These are phyloP conservation scores for Leistus spinibarbis DNA, from an alignment of 2,888 invertebrate genomes.

Conservation along the genomic window DNA sequence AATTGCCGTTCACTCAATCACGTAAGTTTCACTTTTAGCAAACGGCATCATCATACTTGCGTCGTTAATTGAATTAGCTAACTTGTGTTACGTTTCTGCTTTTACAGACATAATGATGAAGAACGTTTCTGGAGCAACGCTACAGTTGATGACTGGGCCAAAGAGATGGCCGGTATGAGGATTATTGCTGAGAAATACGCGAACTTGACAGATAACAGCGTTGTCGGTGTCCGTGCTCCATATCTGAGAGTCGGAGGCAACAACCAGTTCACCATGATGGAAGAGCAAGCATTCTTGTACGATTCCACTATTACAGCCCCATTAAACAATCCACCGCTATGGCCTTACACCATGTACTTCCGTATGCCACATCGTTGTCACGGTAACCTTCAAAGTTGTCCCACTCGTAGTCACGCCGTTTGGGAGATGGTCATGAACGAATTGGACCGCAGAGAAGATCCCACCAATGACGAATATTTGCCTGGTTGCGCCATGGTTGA, in stretches of 20 bases:
- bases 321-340: conserved; percentile 87
- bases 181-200: conserved; percentile 89
- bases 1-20: conserved; percentile 92
- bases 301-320: conserved; percentile 95
- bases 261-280: conserved; percentile 97
- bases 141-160: conserved; percentile 90
- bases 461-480: conserved; percentile 84
- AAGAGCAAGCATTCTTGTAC: conserved; percentile 92
- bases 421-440: conserved; percentile 98
- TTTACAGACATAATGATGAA: conserved; percentile 82
- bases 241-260: conserved; percentile 92
- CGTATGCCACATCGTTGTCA: conserved; percentile 94
- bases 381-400: conserved; percentile 89
- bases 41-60: not conserved
- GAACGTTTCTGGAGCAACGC: conserved; percentile 94
- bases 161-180: conserved; percentile 94
- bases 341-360: conserved; percentile 99
- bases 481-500: conserved; percentile 95
- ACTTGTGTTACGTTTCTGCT: conserved; percentile 20
- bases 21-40: conserved; percentile 65
- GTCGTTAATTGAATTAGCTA: not conserved
- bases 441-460: conserved; percentile 89
- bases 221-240: conserved; percentile 89
- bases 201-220: conserved; percentile 88
- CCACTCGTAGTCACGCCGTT: conserved; percentile 89